These are phyloP conservation scores for Crypturellus undulatus DNA, from an alignment of 2,113 vertebrate species.

Conservation along the genomic window DNA sequence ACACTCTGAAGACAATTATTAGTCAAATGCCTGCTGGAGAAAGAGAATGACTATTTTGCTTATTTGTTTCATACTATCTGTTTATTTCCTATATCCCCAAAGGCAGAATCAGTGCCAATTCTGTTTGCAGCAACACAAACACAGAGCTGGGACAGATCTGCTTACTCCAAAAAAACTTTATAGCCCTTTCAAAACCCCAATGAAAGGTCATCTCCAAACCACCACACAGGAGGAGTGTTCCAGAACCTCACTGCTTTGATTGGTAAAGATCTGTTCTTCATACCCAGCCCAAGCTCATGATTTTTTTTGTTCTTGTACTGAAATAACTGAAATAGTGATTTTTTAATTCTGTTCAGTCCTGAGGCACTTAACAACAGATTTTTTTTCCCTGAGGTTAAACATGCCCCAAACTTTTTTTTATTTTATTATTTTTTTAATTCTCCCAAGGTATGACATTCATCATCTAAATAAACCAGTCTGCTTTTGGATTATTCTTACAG, in stretches of 20 bases:
- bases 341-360: not conserved
- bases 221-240: not conserved
- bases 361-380: not conserved
- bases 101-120: not conserved
- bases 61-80: too few species aligned
- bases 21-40: not conserved
- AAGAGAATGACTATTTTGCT: not conserved
- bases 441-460: rapidly evolving
- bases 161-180: not conserved
- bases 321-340: not conserved
- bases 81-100: not conserved
- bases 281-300: not conserved
- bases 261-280: not conserved
- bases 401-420: not conserved
- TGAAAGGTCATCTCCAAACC: not conserved
- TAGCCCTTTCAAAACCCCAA: not conserved
- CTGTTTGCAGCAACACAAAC: not conserved
- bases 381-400: not conserved
- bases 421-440: not conserved
- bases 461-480: not conserved
- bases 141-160: not conserved
- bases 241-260: not conserved
- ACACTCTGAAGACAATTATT: not conserved
- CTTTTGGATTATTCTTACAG: not conserved
- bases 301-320: not conserved